Base-by-base conservation (phyloP, 2,888 invertebrate genomes). In the Phyto melanocephala region DNA sequence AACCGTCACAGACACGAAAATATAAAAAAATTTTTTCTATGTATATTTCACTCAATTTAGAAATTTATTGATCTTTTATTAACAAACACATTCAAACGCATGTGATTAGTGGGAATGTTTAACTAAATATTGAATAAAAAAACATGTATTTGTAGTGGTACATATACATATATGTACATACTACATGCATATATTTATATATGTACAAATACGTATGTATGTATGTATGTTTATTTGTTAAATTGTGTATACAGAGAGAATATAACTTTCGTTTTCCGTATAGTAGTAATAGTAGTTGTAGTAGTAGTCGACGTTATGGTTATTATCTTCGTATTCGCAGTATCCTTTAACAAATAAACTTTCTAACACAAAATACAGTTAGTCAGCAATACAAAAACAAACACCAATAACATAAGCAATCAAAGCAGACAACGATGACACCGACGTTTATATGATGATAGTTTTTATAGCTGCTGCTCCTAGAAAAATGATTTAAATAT, bases 241-340 rank as follows among this genome's bases (percentile, higher is more conserved):
- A 28, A 28, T 8, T 58, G 56, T 20, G 20, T 20, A 42, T 33
- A 60, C 40, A 79, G 40, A 79, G 40, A 52, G 52, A 74, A 71
- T 60, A 82, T 60, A 82, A 85, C 85, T 85, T 85, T 85, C 85
- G 74, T 84, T 85, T 85, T 85, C 83, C 81, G 71, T 81, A 81
- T 82, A 80, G 70, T 72, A 68, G 67, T 80, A 50, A 71, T 76
- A 47, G 80, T 74, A 54, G 20, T 62, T 50, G 80, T 74, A 54
- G 20, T 62, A 60, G 60, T 60, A 60, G 22, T 63, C 15, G 42
- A 35, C 8, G 40, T 42, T 37, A 42, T 60, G 1, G 20, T 22
- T 10, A 58, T 58, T n/a, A 40, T 33, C 8, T 2, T 56, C 15
- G 33, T 54, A 35, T 11, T 67, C 17, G 15, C 11, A 81, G 47